Percentiles rank a stretch among this genome's conserved stretches.
phyloP scores from a whole-genome alignment of 2,888 invertebrate species.

The Drosophila borborema region DNA sequence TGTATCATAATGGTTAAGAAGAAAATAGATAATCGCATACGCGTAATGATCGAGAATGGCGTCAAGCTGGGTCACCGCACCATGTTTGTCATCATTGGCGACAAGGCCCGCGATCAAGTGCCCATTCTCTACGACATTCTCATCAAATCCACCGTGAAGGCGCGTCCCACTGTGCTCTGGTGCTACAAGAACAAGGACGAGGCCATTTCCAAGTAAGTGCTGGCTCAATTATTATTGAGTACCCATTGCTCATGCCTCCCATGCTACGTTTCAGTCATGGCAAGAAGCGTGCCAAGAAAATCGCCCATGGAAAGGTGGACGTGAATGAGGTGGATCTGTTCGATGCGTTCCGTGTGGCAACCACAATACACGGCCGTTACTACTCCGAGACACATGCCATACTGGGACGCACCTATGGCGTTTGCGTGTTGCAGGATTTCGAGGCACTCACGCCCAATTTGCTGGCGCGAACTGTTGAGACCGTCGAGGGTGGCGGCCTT shows the following conservation, averaged over 20 bases:
- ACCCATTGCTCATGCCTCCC: neutral
- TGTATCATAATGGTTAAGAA: conserved; percentile 92
- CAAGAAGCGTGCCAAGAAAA: conserved; percentile 97
- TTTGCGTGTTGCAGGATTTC: conserved; percentile 98
- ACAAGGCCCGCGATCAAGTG: conserved; percentile 98
- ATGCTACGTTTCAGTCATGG: conserved; percentile 88
- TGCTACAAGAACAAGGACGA: conserved; percentile 98
- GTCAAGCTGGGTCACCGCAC: conserved; percentile 95
- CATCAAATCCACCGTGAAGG: conserved; percentile 96
- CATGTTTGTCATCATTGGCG: conserved; percentile 97
- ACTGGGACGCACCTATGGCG: conserved; percentile 98
- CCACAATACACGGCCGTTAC: conserved; percentile 98
- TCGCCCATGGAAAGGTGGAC: conserved; percentile 94
- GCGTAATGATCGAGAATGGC: conserved; percentile 98
- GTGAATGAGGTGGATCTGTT: conserved; percentile 98
- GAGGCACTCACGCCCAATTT: conserved; percentile 99
- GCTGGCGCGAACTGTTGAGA: conserved; percentile 98
- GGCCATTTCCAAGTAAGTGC: conserved; percentile 91
- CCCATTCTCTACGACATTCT: conserved; percentile 99
- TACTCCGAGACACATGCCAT: conserved; percentile 99
- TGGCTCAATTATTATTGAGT: neutral
- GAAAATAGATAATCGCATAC: conserved; percentile 98
- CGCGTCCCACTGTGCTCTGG: conserved; percentile 98
- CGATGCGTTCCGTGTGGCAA: conserved; percentile 97
- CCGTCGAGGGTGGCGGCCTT: conserved; percentile 98